Base-by-base conservation (phyloP, 2,888 invertebrate genomes). In the Camptogramma bilineatum region DNA sequence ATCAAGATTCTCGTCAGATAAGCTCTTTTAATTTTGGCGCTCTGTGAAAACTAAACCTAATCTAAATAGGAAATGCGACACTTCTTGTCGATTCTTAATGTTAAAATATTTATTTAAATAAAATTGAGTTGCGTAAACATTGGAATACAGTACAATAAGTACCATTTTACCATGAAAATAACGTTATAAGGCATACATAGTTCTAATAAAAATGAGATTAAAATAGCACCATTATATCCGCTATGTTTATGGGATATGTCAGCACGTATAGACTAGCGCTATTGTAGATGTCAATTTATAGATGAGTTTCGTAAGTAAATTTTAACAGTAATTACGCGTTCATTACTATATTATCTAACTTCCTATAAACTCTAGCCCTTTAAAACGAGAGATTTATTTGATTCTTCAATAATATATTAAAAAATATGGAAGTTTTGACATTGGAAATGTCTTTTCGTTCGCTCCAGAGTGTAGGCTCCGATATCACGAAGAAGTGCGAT, bases 161-260 rank as follows among this genome's bases (percentile, higher is more conserved):
- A 34, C 34, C 34, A 13, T 39, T 10, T 39, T 39, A 13, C 34
- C 13, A 2, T 9, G 28, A 8, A 28, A 2, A 9, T 9, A 31
- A 10, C 9, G 9, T 31, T 10, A 9, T 9, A 10, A 2, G 31
- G 31, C 31, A n/a, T n/a, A n/a, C n/a, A n/a, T n/a, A n/a, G n/a
- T n/a, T n/a, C n/a, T n/a, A n/a, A n/a, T 39, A 39, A 39, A 39
- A 39, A 39, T 39, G 34, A 39, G 34, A 39, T 39, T 39, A 39
- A 39, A 13, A 39, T 8, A 31, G 10, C 2, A 10, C 31, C 9
- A 1, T 31, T 31, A 31, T 31, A 9, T 31, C 31, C 8, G 9
- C 8, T 2, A 10, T 31, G 31, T 31, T 31, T 31, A 10, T 2
- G 28, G 8, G 28, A 31, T 10, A 9, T 31, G 31, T 9, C 9